Conservation (phyloP, 2,113 vertebrate species). For the Haliaeetus leucogaster region DNA sequence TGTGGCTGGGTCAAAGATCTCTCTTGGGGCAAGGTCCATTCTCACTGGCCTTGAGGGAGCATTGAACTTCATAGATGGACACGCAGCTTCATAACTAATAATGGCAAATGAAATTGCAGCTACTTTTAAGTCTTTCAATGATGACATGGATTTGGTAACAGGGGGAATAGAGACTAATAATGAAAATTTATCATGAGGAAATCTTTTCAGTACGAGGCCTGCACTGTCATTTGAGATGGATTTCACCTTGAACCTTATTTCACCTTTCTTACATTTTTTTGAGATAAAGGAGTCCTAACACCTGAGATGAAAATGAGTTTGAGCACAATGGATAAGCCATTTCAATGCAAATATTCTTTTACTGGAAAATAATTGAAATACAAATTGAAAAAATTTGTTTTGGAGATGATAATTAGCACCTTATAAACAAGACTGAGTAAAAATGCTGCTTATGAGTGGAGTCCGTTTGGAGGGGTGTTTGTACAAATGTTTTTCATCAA, state of each 20-base stretch:
- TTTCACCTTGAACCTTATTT: constrained; percentile 25
- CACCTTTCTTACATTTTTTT: background rate
- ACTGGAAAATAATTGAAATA: constrained; percentile 15
- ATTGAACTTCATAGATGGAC: background rate
- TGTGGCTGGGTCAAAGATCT: background rate
- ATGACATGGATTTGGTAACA: background rate
- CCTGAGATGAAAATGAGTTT: constrained; percentile 8
- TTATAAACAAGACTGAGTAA: background rate
- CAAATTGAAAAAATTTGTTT: background rate
- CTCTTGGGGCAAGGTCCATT: background rate
- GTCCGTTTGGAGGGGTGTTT: background rate
- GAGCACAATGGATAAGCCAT: background rate
- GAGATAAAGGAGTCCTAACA: background rate
- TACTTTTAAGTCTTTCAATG: background rate
- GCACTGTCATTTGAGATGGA: background rate
- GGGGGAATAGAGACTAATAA: background rate
- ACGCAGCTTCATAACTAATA: background rate
- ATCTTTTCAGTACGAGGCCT: constrained; percentile 8
- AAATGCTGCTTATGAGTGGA: background rate
- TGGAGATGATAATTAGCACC: constrained; percentile 11
- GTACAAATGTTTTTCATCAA: background rate
- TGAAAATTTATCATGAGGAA: constrained; percentile 16
- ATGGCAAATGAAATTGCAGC: background rate
- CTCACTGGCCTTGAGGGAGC: background rate
- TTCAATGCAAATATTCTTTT: constrained; percentile 45